Evolutionary conservation across 2,888 invertebrate species (phyloP), one percentile per base, ranked within the genome.

Genomic region (Rhaphigaster nebulosa): DNA sequence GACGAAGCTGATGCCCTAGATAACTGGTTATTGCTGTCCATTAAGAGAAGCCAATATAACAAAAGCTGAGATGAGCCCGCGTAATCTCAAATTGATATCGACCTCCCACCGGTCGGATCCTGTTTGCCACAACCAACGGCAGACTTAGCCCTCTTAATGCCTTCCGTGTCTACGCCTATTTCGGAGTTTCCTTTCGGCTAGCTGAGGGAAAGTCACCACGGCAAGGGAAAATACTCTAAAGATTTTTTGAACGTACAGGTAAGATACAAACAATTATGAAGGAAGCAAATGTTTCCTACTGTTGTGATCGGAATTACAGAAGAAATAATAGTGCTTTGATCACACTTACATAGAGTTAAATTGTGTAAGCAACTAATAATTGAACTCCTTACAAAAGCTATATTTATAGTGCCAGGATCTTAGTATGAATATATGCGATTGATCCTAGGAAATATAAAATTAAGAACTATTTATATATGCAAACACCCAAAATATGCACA

Each of bases 71-170:
- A 76, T 76, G 70, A 76, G 70, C 34, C 70, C 2, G 34, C 20
- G 34, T 76, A 76, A 76, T 76, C 34, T 76, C 70, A 76, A 76
- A 76, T 76, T 76, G 70, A 76, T 76, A 76, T 76, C 70, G 70
- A 76, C 38, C 70, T n/a, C 65, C 34, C 20, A 1, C 29, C 70
- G 15, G 34, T 29, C 6, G 3, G 65, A 8, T 34, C 20, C 38
- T 34, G 29, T 29, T 15, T 76, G 34, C 34, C 70, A 15, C 70
- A 23, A 23, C 70, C 70, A 29, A 34, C 34, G 8, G 34, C 70
- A 34, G 34, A 13, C n/a, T 29, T 18, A 15, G 34, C 20, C 38
- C 70, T 38, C 70, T 5, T 76, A 76, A 76, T 76, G 70, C 70
- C 70, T 76, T 76, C 70, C 70, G 70, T 76, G 70, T 76, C 70